Base-by-base conservation (phyloP, 2,797 vertebrate species). In the Heteromormyrus szaboi region DNA sequence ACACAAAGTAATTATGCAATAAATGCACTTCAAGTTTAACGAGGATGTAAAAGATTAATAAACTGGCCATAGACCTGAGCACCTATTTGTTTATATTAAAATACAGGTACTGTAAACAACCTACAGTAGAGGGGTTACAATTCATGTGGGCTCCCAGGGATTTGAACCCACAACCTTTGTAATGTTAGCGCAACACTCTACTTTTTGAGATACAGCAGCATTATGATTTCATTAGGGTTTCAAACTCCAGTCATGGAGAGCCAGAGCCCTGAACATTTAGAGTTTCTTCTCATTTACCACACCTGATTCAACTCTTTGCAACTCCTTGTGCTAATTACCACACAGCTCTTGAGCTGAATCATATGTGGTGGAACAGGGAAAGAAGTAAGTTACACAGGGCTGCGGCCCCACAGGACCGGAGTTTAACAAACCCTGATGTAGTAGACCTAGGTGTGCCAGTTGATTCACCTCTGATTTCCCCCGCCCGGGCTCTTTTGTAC, bases 401-500 rank as follows among this genome's bases (percentile, higher is more conserved):
- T 59, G 2, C 56, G 0, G 7, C 7, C n/a, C n/a, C 19, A 7
- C 6, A 59, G 7, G n/a, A 59, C 56, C 0, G 54, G 54, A n/a
- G 17, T 56, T 56, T 54, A 17, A 54, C 53, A 54, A 54, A 19
- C 53, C 53, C 53, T 56, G 53, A 56, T n/a, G 19, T n/a, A 56
- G 17, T 2, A n/a, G 54, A 56, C 9, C 59, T 29, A 11, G 22
- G 59, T 12, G 59, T 2, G 8, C 59, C 1, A 1, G 59, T 12
- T 2, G 12, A 33, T 72, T 72, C 91, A 98, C 99, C 99, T 98
- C 96, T 97, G 93, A 99, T 99, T 94, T 99, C 98, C 88, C 99
- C 99, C 1, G 98, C 99, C 93, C 99, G 95, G 83, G 99, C 99
- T 93, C 96, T 98, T 94, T 99, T 99, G 93, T 99, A 99, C 44